Percentiles rank a stretch among this genome's conserved stretches.
Evolutionary conservation across 2,888 invertebrate genomes (phyloP).

Genomic region (Pachymerium ferrugineum): DNA sequence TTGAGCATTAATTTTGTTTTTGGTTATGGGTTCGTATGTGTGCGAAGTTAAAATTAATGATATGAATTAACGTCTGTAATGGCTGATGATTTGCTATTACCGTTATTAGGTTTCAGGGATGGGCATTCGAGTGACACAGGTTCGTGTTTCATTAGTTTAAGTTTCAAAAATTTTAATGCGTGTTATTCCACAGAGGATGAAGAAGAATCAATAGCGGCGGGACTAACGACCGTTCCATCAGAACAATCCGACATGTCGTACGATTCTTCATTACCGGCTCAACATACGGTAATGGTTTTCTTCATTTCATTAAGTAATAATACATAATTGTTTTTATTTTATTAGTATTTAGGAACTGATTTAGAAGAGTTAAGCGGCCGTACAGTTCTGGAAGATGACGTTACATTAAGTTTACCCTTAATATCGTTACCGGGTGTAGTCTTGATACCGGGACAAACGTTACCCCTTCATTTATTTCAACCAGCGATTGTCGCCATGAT

Average conservation of each 20-base stretch:
- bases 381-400: conserved; percentile 57
- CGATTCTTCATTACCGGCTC: conserved; percentile 55
- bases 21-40: not conserved
- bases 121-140: conserved; percentile 23
- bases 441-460: conserved; percentile 69
- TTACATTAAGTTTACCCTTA: conserved; percentile 53
- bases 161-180: not conserved
- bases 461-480: conserved; percentile 63
- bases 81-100: conserved; percentile 28
- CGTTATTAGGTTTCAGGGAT: conserved; percentile 1
- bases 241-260: conserved; percentile 30
- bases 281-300: conserved; percentile 51
- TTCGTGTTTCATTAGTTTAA: not conserved
- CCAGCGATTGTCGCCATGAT: conserved; percentile 57
- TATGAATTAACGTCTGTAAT: no score
- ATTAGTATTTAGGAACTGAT: conserved; percentile 57
- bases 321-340: conserved; percentile 35
- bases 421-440: conserved; percentile 59
- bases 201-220: not conserved
- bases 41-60: not conserved
- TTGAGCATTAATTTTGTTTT: no score
- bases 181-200: not conserved
- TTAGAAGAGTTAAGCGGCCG: conserved; percentile 60
- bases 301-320: conserved; percentile 3
- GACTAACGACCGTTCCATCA: not conserved